phyloP scores from a whole-genome alignment of 2,888 invertebrate species.

The Phengaris alcon region DNA sequence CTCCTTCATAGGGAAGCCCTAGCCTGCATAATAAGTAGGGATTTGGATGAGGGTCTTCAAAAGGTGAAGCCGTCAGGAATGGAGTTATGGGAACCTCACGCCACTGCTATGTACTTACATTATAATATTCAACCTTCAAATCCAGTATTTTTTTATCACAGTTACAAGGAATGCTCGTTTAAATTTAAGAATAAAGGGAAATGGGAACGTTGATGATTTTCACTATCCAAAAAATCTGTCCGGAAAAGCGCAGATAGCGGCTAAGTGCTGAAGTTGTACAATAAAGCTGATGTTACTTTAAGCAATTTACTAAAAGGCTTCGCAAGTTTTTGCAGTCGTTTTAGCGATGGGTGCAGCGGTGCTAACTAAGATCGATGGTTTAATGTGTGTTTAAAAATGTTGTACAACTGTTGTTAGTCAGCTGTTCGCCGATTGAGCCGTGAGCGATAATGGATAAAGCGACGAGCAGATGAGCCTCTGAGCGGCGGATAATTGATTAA shows the following conservation, averaged over 20 bases:
- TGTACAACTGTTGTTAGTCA: conserved; percentile 27
- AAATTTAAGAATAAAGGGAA: conserved; percentile 12
- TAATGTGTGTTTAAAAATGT: conserved; percentile 29
- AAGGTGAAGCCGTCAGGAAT: no score
- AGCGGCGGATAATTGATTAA: conserved; percentile 17
- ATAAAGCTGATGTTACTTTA: conserved; percentile 27
- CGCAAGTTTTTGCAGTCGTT: conserved; percentile 27
- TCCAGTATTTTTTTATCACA: not conserved
- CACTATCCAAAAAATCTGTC: conserved; percentile 11
- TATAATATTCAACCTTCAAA: not conserved
- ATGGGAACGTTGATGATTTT: conserved; percentile 13
- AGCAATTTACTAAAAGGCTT: conserved; percentile 29
- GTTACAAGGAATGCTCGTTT: conserved; percentile 4
- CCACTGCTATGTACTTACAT: not conserved
- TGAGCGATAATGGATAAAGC: conserved; percentile 23
- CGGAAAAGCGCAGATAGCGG: not conserved
- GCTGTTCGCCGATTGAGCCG: conserved; percentile 17
- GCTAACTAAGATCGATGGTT: conserved; percentile 29
- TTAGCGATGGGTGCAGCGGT: conserved; percentile 26
- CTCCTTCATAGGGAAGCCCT: no score
- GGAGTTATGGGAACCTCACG: no score
- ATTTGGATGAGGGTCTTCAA: not conserved
- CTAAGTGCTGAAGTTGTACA: conserved; percentile 13
- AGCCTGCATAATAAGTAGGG: not conserved
- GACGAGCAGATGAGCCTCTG: conserved; percentile 21